These are phyloP conservation scores for Battus philenor DNA, from an alignment of 1,140 invertebrate species.

Conservation along the genomic window DNA sequence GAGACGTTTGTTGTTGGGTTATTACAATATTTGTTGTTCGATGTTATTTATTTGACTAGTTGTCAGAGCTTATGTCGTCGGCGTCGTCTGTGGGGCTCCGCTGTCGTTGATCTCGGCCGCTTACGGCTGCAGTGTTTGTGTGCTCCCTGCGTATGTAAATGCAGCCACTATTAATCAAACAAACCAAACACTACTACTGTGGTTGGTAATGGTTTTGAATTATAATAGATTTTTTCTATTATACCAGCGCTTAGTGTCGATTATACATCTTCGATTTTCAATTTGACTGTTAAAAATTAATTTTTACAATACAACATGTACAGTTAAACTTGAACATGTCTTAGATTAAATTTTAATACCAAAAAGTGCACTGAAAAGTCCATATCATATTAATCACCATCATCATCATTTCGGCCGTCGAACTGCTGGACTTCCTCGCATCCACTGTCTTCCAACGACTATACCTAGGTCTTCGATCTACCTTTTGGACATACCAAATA, in stretches of 20 bases:
- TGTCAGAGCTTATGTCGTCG: slow-evolving; percentile 39
- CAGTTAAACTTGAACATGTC: too few species aligned
- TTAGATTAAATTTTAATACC: too few species aligned
- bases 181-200: slow-evolving; percentile 10
- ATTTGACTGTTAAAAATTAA: too few species aligned
- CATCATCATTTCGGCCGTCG: too few species aligned
- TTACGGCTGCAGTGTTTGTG: not conserved
- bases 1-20: slow-evolving; percentile 31
- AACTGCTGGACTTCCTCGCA: too few species aligned
- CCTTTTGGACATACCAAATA: too few species aligned
- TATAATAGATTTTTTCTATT: slow-evolving; percentile 7
- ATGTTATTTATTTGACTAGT: slow-evolving; percentile 62
- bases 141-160: not conserved
- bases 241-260: not conserved
- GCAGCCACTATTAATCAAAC: not conserved
- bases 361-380: too few species aligned
- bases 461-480: too few species aligned
- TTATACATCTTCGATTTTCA: too few species aligned
- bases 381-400: too few species aligned
- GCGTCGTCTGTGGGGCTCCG: slow-evolving; percentile 28
- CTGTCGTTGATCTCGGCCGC: slow-evolving; percentile 35
- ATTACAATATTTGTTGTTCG: slow-evolving; percentile 69
- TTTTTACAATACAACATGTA: too few species aligned
- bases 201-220: not conserved
- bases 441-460: too few species aligned